These are phyloP conservation scores for Acronicta psi DNA, from an alignment of 2,888 invertebrate species.

Conservation along the genomic window DNA sequence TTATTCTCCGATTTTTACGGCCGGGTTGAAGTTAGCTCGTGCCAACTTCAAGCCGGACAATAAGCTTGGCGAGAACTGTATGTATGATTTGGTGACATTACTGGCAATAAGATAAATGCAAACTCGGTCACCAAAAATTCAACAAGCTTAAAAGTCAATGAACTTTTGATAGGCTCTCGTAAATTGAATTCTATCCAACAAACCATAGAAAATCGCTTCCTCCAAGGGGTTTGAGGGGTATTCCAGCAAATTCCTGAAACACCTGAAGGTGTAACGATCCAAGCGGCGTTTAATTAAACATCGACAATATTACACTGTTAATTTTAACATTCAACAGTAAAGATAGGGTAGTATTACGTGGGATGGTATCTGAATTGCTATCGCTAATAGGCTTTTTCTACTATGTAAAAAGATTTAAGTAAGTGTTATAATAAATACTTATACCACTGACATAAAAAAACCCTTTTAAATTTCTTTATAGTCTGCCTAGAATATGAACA, in stretches of 20 bases:
- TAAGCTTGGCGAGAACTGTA: too few species aligned
- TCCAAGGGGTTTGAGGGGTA: conserved; percentile 12
- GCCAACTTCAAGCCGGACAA: too few species aligned
- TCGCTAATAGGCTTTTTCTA: not conserved
- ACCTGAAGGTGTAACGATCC: conserved; percentile 52
- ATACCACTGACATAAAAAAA: too few species aligned
- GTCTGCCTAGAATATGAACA: too few species aligned
- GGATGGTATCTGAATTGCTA: conserved; percentile 7
- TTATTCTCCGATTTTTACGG: too few species aligned
- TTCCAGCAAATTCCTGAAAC: conserved; percentile 45
- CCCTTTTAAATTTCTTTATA: too few species aligned
- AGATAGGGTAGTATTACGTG: conserved; percentile 55
- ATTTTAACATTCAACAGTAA: conserved; percentile 73
- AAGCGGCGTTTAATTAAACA: conserved; percentile 71
- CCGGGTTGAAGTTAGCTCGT: too few species aligned
- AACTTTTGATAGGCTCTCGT: conserved; percentile 19
- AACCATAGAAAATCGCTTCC: conserved; percentile 31
- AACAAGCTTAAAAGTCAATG: not conserved
- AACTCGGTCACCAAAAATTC: too few species aligned
- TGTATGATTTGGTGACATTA: too few species aligned
- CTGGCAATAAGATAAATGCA: too few species aligned
- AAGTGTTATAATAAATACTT: too few species aligned
- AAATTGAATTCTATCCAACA: conserved; percentile 46
- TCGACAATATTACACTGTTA: conserved; percentile 68
- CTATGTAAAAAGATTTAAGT: too few species aligned